Percentiles rank a stretch among this genome's conserved stretches.
phyloP scores from a whole-genome alignment of 2,113 vertebrate genomes.

The Andinoacara biseriatus region DNA sequence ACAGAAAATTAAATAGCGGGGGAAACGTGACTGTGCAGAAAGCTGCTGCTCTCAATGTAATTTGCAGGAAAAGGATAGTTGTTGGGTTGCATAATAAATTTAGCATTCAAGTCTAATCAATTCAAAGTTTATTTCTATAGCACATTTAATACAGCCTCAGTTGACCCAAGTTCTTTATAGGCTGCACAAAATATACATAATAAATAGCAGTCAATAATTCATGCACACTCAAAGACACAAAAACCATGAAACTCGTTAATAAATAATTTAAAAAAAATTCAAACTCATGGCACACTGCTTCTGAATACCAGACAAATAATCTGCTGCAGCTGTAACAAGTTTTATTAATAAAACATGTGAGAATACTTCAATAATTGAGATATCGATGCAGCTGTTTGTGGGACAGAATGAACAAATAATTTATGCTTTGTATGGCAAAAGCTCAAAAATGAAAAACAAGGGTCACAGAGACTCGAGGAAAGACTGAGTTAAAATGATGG shows the following conservation, averaged over 20 bases:
- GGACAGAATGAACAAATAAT: background rate
- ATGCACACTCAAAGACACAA: no score
- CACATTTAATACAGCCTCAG: background rate
- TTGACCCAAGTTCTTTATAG: background rate
- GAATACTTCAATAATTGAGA: background rate
- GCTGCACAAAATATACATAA: background rate
- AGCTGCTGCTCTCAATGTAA: background rate
- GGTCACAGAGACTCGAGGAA: background rate
- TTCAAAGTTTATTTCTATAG: background rate
- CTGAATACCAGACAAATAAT: background rate
- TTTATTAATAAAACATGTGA: background rate
- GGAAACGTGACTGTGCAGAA: conserved; percentile 3
- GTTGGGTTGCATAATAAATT: conserved; percentile 12
- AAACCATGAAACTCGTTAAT: no score
- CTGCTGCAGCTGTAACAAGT: background rate
- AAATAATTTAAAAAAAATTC: background rate
- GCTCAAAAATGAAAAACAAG: background rate
- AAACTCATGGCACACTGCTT: background rate
- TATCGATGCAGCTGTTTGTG: background rate
- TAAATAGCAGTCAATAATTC: no score
- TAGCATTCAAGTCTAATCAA: background rate
- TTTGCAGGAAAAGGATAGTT: conserved; percentile 10
- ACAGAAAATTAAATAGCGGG: conserved; percentile 22
- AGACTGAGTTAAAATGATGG: background rate
- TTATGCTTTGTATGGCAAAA: background rate